Conservation (phyloP, 2,888 invertebrate genomes). For the Ophioninae sp. region DNA sequence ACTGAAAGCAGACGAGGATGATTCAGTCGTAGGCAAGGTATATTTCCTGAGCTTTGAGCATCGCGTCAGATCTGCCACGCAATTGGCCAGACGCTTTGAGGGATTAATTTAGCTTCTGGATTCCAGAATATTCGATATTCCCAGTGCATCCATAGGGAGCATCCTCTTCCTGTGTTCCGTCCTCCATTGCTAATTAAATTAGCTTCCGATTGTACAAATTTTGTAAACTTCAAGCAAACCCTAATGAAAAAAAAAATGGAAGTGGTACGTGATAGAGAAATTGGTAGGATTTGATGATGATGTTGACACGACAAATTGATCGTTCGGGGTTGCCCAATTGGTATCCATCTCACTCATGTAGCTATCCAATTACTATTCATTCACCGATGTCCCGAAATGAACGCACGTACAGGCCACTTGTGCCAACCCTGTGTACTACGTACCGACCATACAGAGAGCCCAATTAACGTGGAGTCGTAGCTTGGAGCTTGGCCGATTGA, state of each 20-base stretch:
- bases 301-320: conserved; percentile 27
- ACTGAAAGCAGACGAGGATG: neutral
- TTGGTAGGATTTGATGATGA: neutral
- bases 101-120: conserved; percentile 46
- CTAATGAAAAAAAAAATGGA: neutral
- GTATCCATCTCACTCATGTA: neutral
- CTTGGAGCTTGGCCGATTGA: conserved; percentile 44
- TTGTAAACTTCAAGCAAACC: neutral
- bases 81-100: conserved; percentile 49
- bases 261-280: neutral
- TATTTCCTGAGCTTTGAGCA: conserved; percentile 18
- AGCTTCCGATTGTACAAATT: conserved; percentile 42
- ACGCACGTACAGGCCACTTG: neutral
- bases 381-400: conserved; percentile 9
- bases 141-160: neutral
- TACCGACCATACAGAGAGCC: neutral
- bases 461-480: conserved; percentile 29
- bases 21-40: neutral
- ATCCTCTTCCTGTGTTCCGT: conserved; percentile 1
- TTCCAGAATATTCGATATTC: conserved; percentile 32
- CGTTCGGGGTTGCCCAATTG: neutral
- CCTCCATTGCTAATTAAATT: conserved; percentile 40
- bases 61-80: conserved; percentile 42
- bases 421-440: neutral
- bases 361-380: conserved; percentile 35